These are phyloP conservation scores for Heterochromis multidens DNA, from an alignment of 2,113 vertebrate genomes.

Conservation along the genomic window DNA sequence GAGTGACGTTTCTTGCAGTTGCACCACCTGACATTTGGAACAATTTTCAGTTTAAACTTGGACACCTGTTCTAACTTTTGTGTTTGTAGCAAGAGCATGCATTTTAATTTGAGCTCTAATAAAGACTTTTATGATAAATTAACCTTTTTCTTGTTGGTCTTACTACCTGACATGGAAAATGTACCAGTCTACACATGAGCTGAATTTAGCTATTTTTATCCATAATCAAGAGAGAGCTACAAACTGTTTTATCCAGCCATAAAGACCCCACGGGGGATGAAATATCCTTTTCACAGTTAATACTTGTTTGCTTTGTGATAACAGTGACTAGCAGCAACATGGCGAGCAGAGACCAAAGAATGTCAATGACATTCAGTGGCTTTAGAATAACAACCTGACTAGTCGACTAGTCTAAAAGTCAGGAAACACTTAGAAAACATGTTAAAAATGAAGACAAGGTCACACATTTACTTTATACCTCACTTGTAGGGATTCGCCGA, in stretches of 20 bases:
- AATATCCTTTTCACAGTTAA: neutral
- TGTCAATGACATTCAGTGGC: neutral
- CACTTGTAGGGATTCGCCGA: neutral
- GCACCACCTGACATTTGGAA: neutral
- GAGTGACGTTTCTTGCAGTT: neutral
- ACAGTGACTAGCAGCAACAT: neutral
- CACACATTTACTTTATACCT: neutral
- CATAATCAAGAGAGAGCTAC: neutral
- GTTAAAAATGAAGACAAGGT: neutral
- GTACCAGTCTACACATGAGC: fast-evolving
- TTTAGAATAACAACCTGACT: neutral
- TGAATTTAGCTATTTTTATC: neutral
- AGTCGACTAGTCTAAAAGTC: neutral
- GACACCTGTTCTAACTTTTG: neutral
- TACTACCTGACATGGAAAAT: neutral
- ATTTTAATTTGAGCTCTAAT: too few relatives aligned
- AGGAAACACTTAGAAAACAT: neutral
- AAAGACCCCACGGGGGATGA: neutral
- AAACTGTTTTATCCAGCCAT: neutral
- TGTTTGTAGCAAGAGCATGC: neutral
- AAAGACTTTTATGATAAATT: too few relatives aligned
- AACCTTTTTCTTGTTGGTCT: neutral
- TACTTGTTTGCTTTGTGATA: neutral
- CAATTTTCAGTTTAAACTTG: neutral
- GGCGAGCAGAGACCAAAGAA: neutral